These are phyloP conservation scores for Eristalinus aeneus DNA, from an alignment of 2,888 invertebrate species.

Conservation along the genomic window DNA sequence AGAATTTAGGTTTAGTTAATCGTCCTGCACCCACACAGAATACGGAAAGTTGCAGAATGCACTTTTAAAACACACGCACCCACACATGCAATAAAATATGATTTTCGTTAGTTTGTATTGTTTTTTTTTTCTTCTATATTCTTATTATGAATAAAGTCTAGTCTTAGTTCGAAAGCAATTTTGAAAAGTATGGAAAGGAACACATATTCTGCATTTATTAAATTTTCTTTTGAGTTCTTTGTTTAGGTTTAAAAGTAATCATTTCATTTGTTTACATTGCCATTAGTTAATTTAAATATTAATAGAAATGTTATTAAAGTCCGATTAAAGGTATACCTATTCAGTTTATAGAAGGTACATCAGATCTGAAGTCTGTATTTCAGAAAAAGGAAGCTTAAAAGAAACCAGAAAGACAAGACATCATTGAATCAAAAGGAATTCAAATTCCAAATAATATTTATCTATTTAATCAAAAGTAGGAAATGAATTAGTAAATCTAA, in stretches of 20 bases:
- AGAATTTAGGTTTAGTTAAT: not conserved
- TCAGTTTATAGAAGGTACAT: constrained; percentile 24
- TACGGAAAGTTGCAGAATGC: not conserved
- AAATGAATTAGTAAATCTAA: constrained; percentile 65
- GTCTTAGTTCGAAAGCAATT: constrained; percentile 67
- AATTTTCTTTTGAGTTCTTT: constrained; percentile 2
- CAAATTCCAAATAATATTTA: constrained; percentile 65
- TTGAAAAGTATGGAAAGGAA: constrained; percentile 1
- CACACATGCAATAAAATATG: constrained; percentile 43
- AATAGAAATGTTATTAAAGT: constrained; percentile 31
- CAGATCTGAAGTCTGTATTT: constrained; percentile 1
- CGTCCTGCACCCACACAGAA: not conserved
- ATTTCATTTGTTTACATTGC: not conserved
- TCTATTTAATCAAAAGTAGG: constrained; percentile 62
- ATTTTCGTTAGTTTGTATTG: not conserved
- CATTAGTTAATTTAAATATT: not conserved
- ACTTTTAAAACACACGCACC: not conserved
- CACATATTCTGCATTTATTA: constrained; percentile 44
- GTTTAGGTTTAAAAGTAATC: constrained; percentile 39
- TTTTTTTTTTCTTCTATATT: constrained; percentile 9
- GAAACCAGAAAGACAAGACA: not conserved
- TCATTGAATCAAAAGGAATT: constrained; percentile 35
- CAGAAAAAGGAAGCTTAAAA: not conserved
- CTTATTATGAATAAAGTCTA: constrained; percentile 66
- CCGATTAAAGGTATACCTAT: constrained; percentile 1